phyloP scores from a whole-genome alignment of 2,113 vertebrate species.

The Tragelaphus scriptus region DNA sequence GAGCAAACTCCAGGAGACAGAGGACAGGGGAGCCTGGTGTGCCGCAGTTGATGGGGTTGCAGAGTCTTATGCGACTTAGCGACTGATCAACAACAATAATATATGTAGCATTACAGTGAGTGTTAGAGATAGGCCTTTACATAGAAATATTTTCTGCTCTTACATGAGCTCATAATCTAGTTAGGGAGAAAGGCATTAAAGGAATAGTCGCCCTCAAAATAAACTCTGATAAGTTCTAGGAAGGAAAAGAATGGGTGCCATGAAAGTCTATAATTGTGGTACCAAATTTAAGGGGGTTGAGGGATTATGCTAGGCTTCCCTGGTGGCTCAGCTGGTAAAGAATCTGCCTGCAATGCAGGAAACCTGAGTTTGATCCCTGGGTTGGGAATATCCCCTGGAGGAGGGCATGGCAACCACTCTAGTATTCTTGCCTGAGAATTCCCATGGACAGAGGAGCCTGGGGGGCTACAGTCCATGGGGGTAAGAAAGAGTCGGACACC shows the following conservation, averaged over 20 bases:
- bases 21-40: not conserved
- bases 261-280: not conserved
- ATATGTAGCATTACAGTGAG: not conserved
- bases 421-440: not conserved
- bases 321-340: not conserved
- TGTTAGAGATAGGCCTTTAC: not conserved
- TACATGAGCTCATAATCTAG: not conserved
- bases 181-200: conserved; percentile 12
- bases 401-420: not conserved
- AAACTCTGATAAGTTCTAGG: not conserved
- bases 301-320: not conserved
- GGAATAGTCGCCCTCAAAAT: not conserved
- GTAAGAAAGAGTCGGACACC: not conserved
- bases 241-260: not conserved
- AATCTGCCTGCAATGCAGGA: not conserved
- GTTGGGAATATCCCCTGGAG: not conserved
- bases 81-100: not conserved
- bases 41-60: not conserved
- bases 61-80: not conserved
- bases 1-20: not conserved
- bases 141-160: not conserved
- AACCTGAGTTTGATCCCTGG: not conserved
- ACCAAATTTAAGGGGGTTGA: not conserved
- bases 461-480: not conserved
- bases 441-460: not conserved